phyloP scores from a whole-genome alignment of 2,113 vertebrate species.

The Emydocephalus ijimae region DNA sequence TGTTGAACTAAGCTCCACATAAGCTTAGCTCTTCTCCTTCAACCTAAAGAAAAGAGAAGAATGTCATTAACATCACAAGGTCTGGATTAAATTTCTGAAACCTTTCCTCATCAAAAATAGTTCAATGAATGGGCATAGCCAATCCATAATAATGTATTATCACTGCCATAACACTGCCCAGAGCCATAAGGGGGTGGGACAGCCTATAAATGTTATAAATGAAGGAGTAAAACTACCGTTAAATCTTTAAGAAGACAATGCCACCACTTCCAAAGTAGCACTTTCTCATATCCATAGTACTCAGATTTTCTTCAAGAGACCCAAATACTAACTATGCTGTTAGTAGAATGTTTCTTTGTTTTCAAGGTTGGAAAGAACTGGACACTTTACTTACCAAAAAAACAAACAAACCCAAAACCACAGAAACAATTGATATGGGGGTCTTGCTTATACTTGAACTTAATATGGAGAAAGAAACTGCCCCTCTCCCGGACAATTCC shows the following conservation, averaged over 20 bases:
- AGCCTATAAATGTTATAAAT: neutral
- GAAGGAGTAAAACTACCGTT: neutral
- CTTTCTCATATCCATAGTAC: neutral
- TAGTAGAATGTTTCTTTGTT: neutral
- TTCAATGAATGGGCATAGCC: neutral
- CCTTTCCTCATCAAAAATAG: too few species aligned
- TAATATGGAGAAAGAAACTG: neutral
- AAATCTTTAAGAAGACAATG: neutral
- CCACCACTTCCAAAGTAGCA: neutral
- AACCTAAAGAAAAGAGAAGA: conserved; percentile 64
- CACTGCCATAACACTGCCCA: neutral
- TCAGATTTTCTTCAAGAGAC: neutral
- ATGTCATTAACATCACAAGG: neutral
- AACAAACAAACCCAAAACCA: neutral
- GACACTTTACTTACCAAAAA: neutral
- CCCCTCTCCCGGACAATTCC: neutral
- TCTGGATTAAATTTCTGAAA: neutral
- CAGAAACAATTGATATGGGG: neutral
- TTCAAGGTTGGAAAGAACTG: neutral
- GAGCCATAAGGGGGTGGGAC: neutral
- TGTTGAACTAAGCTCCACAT: conserved; percentile 88
- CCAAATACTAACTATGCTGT: neutral
- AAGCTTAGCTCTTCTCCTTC: conserved; percentile 87
- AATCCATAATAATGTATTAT: neutral
- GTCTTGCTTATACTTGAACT: neutral